Evolutionary conservation across 2,797 vertebrate genomes (phyloP), one percentile per base, ranked within the genome.

Genomic region (Xyrichtys novacula): DNA sequence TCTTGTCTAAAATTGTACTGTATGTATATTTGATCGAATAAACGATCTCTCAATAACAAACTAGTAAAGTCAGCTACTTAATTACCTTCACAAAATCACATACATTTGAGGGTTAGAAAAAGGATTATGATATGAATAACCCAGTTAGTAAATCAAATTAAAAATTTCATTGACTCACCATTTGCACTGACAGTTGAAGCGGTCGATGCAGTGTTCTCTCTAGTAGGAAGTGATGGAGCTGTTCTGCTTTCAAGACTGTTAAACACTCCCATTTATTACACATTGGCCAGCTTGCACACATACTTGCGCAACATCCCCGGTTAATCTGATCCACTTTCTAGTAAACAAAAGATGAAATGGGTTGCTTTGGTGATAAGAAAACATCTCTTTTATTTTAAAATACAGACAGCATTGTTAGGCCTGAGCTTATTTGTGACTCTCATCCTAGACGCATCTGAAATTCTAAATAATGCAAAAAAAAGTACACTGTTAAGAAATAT

Each of bases 141-240:
- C 1, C 16, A 57, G 6, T 55, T 16, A 15, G 0, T 19, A 14
- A 34, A n/a, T 23, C 1, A 14, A 12, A 19, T 36, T 26, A 8
- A 25, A 57, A 36, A 23, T 0, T 19, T 48, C 39, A 5, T 9
- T 2, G 20, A 12, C 1, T 19, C 7, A 36, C 4, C 4, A 16
- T 43, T 31, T 47, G 0, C 15, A 79, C 85, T 87, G 61, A 81
- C 81, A 0, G n/a, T 20, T 29, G 56, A 10, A 29, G 42, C 20
- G 10, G 6, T 11, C 5, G 49, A 39, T 34, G 44, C 26, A 23
- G 32, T 16, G 5, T 20, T 28, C 23, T 23, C 8, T 4, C 17
- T 11, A 0, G 2, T 1, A 52, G 61, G 69, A 83, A 75, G 54
- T 49, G 31, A 3, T 36, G 3, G 6, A 43, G 54, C 36, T 69